A percentile compares a stretch with the other conserved stretches of the same genome.
Evolutionary conservation across 2,113 vertebrate genomes (phyloP).

Genomic region (Pachyramphus minor): DNA sequence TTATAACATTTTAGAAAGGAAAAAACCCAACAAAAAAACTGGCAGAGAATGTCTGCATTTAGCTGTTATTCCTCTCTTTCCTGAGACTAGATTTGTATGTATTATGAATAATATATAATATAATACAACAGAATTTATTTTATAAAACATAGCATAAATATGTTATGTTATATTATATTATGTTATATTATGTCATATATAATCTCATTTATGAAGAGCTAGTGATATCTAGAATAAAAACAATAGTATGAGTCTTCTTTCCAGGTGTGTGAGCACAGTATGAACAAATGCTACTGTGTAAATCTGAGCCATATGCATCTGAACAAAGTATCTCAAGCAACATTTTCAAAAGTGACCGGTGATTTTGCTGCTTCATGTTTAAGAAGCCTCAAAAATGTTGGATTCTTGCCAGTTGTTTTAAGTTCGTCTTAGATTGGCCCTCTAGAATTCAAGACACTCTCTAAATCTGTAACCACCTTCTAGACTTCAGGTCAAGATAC

Average conservation of each 20-base stretch:
- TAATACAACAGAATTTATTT: neutral
- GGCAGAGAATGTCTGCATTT: neutral
- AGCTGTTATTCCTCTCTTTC: neutral
- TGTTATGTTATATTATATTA: neutral
- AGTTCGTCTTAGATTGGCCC: neutral
- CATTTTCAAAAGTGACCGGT: neutral
- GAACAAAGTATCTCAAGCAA: neutral
- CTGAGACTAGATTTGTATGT: neutral
- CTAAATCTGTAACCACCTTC: neutral
- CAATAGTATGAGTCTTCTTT: neutral
- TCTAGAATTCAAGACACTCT: neutral
- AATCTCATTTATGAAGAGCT: neutral
- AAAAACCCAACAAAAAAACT: too few species aligned
- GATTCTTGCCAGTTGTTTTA: neutral
- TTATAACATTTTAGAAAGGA: neutral
- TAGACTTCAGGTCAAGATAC: neutral
- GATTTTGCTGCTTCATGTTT: neutral
- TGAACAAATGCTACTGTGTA: neutral
- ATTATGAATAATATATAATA: neutral
- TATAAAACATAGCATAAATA: neutral
- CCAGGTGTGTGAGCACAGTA: neutral
- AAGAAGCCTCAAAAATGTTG: neutral
- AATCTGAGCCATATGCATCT: neutral
- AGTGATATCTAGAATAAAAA: neutral
- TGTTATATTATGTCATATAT: neutral